These are phyloP conservation scores for Ophraella communa DNA, from an alignment of 2,888 invertebrate species.

Conservation along the genomic window DNA sequence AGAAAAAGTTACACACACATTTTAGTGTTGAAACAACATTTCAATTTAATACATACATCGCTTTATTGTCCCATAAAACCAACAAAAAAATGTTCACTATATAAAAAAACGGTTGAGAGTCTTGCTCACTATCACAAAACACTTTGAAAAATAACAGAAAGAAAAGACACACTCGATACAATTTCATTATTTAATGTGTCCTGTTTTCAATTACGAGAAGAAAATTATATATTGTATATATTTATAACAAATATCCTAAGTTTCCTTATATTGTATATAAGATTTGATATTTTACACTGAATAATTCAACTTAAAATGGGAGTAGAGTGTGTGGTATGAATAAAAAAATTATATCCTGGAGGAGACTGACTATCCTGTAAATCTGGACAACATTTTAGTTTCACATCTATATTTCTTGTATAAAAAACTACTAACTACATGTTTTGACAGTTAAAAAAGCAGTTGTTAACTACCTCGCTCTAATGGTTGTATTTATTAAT, in stretches of 20 bases:
- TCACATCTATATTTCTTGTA: slow-evolving; percentile 58
- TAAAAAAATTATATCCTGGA: slow-evolving; percentile 40
- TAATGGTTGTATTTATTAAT: no score
- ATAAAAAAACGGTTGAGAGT: slow-evolving; percentile 14
- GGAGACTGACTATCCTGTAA: slow-evolving; percentile 46
- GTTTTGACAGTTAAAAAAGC: slow-evolving; percentile 51
- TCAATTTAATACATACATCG: slow-evolving; percentile 7
- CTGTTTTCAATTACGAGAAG: slow-evolving; percentile 47
- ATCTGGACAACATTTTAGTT: slow-evolving; percentile 43
- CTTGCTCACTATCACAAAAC: slow-evolving; percentile 37
- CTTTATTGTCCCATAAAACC: slow-evolving; percentile 25
- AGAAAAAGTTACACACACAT: slow-evolving; percentile 4
- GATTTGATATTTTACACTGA: slow-evolving; percentile 46
- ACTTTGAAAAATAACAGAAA: slow-evolving; percentile 14
- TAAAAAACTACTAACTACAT: slow-evolving; percentile 57
- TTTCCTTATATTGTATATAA: slow-evolving; percentile 43
- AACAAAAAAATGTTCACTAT: slow-evolving; percentile 13
- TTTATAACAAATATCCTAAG: slow-evolving; percentile 45
- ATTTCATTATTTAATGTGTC: slow-evolving; percentile 49
- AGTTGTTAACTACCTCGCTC: no score
- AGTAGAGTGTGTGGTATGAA: slow-evolving; percentile 33
- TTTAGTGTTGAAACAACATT: slow-evolving; percentile 6
- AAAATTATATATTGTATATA: slow-evolving; percentile 35
- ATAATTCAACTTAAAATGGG: slow-evolving; percentile 40
- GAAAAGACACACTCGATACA: slow-evolving; percentile 40